Percentiles rank a stretch among this genome's conserved stretches.
Conservation (phyloP, 2,113 vertebrate species). For the Pogona vitticeps region DNA sequence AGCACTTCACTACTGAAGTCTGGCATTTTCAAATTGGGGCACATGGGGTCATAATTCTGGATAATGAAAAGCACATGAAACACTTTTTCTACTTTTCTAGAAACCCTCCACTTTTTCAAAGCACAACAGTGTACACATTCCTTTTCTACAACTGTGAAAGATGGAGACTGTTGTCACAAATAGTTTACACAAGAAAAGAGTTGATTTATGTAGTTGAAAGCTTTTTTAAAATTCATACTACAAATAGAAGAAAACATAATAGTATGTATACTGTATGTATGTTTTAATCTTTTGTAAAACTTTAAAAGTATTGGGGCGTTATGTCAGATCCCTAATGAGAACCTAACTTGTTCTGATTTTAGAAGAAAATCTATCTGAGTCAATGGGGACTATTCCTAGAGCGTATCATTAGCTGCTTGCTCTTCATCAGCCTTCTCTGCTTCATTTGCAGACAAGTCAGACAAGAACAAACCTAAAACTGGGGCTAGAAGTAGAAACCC, state of each 20-base stretch:
- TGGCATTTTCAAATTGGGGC: conserved; percentile 34
- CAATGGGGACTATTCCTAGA: neutral
- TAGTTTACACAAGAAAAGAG: conserved; percentile 30
- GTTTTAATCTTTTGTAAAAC: neutral
- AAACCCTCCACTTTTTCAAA: neutral
- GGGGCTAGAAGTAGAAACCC: neutral
- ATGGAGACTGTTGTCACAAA: conserved; percentile 35
- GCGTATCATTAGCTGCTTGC: neutral
- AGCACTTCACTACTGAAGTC: conserved; percentile 33
- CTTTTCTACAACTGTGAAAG: conserved; percentile 38
- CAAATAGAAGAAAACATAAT: conserved; percentile 34
- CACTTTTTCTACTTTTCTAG: conserved; percentile 45
- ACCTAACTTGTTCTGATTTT: conserved; percentile 28
- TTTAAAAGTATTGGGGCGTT: neutral
- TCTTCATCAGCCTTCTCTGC: neutral
- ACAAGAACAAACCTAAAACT: neutral
- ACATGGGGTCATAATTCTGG: conserved; percentile 38
- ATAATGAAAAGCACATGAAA: conserved; percentile 43
- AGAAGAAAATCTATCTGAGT: neutral
- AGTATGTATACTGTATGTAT: neutral
- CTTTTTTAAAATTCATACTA: neutral
- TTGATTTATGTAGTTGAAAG: neutral
- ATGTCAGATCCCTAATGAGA: neutral
- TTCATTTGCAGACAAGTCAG: neutral
- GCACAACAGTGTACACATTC: conserved; percentile 14